Conservation (phyloP, 2,113 vertebrate species). For the Calypte anna region DNA sequence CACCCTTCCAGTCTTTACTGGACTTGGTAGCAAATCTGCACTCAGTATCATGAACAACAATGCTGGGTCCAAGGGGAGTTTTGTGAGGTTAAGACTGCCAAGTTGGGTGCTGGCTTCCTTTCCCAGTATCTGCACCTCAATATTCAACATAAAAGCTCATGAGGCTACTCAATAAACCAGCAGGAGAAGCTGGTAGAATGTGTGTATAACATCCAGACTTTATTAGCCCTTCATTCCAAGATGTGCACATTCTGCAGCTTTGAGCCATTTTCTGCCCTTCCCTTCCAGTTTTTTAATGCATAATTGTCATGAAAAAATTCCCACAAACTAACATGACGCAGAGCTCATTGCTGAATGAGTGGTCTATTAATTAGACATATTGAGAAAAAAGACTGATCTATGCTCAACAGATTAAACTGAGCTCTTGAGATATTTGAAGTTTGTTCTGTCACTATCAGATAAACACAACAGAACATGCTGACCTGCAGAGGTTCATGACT, state of each 20-base stretch:
- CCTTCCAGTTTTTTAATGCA: background rate
- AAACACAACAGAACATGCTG: slow-evolving; percentile 51
- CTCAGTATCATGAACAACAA: background rate
- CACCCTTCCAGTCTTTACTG: background rate
- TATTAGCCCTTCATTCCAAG: background rate
- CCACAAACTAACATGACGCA: background rate
- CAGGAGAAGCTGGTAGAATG: background rate
- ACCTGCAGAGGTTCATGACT: slow-evolving; percentile 57
- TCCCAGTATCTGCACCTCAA: background rate
- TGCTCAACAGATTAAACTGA: slow-evolving; percentile 17
- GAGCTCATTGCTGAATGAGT: slow-evolving; percentile 5
- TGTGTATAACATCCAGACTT: background rate
- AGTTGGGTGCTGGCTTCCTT: background rate
- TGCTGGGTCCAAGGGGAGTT: background rate
- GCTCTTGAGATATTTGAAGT: slow-evolving; percentile 62
- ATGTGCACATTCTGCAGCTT: background rate
- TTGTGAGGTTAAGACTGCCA: background rate
- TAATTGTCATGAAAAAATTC: background rate
- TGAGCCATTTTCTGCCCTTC: background rate
- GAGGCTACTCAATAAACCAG: background rate
- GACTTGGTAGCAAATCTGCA: background rate
- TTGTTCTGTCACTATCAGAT: slow-evolving; percentile 60
- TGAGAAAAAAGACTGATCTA: slow-evolving; percentile 9
- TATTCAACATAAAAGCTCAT: background rate
- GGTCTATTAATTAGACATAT: slow-evolving; percentile 25